Evolutionary conservation across 2,797 vertebrate genomes (phyloP).

Genomic region (Aphelocoma californica): DNA sequence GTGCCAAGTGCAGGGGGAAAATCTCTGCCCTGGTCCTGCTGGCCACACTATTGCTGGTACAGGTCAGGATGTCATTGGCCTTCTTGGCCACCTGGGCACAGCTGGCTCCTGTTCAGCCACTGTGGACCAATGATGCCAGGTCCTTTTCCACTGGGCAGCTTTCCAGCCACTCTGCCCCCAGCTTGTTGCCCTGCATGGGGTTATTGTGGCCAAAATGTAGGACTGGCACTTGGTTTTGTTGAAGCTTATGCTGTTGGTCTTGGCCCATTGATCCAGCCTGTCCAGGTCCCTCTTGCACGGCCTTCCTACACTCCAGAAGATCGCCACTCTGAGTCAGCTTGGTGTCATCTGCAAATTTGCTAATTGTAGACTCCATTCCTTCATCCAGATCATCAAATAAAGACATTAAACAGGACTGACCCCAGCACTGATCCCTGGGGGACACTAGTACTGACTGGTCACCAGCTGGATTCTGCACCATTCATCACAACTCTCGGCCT

Average conservation of each 20-base stretch:
- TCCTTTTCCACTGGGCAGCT: background rate
- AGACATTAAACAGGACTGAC: background rate
- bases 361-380: background rate
- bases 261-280: background rate
- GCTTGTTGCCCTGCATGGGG: background rate
- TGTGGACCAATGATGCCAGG: background rate
- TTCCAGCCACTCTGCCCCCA: background rate
- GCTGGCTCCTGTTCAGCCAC: background rate
- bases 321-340: fast-evolving
- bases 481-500: background rate
- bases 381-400: background rate
- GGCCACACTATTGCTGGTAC: background rate
- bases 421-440: background rate
- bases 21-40: background rate
- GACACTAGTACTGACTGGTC: background rate
- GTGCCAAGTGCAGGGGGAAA: no score
- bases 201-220: background rate
- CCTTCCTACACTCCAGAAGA: background rate
- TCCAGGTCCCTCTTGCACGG: no score
- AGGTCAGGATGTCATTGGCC: background rate
- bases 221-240: background rate
- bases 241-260: background rate
- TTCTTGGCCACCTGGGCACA: background rate
- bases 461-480: background rate
- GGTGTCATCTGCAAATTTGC: background rate